Evolutionary conservation across 2,797 vertebrate species (phyloP).

Genomic region (Arnoldichthys spilopterus): DNA sequence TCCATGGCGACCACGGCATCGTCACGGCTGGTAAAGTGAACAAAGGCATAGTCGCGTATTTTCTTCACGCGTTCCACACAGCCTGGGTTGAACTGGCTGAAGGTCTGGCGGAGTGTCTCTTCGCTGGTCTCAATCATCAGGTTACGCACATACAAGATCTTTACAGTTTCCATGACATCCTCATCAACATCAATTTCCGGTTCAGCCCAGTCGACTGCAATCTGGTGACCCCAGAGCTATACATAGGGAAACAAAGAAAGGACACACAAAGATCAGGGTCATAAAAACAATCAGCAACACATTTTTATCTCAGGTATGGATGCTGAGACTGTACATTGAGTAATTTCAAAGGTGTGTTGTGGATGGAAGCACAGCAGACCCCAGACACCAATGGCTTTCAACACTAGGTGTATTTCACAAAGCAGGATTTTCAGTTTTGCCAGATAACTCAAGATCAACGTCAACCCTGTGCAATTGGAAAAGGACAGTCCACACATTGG

Average conservation of each 20-base stretch:
- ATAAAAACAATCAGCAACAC: not conserved
- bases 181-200: slow-evolving; percentile 98
- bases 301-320: too few relatives aligned
- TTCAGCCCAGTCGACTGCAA: slow-evolving; percentile 98
- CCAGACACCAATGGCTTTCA: too few relatives aligned
- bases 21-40: slow-evolving; percentile 94
- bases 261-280: not conserved
- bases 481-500: too few relatives aligned
- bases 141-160: slow-evolving; percentile 98
- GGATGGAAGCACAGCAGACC: too few relatives aligned
- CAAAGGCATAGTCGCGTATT: slow-evolving; percentile 97
- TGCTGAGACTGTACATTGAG: too few relatives aligned
- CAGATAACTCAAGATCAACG: too few relatives aligned
- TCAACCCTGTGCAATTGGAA: too few relatives aligned
- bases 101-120: slow-evolving; percentile 90
- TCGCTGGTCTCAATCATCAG: slow-evolving; percentile 99
- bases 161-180: slow-evolving; percentile 98
- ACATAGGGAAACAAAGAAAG: not conserved
- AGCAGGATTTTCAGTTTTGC: too few relatives aligned
- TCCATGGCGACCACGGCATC: slow-evolving; percentile 96
- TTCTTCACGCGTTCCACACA: slow-evolving; percentile 98
- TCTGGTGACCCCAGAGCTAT: slow-evolving; percentile 98
- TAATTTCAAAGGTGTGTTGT: too few relatives aligned
- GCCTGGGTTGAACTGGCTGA: slow-evolving; percentile 95
- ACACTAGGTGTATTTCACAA: too few relatives aligned